Percentiles rank a stretch among this genome's conserved stretches.
Conservation (phyloP, 2,797 vertebrate genomes). For the Pampus argenteus region DNA sequence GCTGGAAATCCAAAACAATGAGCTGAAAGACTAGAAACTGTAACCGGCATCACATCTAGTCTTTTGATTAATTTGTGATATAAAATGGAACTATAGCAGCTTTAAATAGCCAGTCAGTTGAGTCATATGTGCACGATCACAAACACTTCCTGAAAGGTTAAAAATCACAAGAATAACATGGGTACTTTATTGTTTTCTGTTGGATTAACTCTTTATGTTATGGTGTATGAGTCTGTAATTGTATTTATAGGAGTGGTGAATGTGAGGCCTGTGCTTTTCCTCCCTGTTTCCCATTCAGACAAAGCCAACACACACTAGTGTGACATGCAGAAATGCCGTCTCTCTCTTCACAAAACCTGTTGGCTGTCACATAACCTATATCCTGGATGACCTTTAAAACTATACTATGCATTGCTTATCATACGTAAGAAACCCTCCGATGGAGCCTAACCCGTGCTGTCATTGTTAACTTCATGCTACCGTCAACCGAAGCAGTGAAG, state of each 20-base stretch:
- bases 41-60: neutral
- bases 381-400: slow-evolving; percentile 72
- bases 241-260: slow-evolving; percentile 80
- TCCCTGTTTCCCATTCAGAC: slow-evolving; percentile 31
- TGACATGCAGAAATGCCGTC: slow-evolving; percentile 19
- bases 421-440: slow-evolving; percentile 41
- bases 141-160: slow-evolving; percentile 50
- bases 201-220: slow-evolving; percentile 64
- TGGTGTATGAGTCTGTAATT: slow-evolving; percentile 74
- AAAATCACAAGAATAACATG: slow-evolving; percentile 45
- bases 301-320: slow-evolving; percentile 54
- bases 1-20: neutral
- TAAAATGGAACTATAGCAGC: neutral
- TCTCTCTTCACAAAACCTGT: slow-evolving; percentile 22
- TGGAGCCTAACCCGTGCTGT: slow-evolving; percentile 46
- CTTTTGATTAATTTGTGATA: neutral
- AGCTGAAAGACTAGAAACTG: neutral
- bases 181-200: slow-evolving; percentile 42
- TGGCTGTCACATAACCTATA: slow-evolving; percentile 37
- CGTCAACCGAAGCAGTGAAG: slow-evolving; percentile 59
- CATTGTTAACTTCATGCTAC: slow-evolving; percentile 61
- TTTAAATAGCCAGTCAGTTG: slow-evolving; percentile 10
- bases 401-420: slow-evolving; percentile 79
- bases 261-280: slow-evolving; percentile 62
- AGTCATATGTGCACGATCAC: slow-evolving; percentile 6